Conservation (phyloP, 2,888 invertebrate species). For the Lottia gigantea region DNA sequence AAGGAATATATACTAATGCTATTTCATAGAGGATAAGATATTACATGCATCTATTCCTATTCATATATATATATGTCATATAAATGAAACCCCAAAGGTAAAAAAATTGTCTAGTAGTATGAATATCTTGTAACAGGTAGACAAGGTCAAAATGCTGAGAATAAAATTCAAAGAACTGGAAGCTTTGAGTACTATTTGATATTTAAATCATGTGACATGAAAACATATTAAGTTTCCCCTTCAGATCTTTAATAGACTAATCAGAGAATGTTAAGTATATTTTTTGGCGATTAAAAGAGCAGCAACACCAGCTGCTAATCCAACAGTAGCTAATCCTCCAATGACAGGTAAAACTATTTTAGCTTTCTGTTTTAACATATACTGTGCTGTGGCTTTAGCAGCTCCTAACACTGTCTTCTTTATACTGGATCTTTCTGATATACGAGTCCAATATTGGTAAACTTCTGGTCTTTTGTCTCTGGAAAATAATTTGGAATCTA, state of each 20-base stretch:
- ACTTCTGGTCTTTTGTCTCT: constrained; percentile 42
- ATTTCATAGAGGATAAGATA: too few species aligned
- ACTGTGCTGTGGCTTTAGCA: constrained; percentile 11
- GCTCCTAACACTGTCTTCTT: constrained; percentile 17
- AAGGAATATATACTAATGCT: too few species aligned
- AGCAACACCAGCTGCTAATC: constrained; percentile 25
- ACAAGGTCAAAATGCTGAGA: too few species aligned
- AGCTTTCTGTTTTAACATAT: constrained; percentile 16
- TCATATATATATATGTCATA: too few species aligned
- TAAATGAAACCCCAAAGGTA: too few species aligned
- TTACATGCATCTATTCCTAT: too few species aligned
- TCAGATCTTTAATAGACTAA: not conserved
- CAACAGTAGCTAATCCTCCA: constrained; percentile 24
- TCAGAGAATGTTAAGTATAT: not conserved
- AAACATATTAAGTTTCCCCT: too few species aligned
- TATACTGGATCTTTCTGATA: constrained; percentile 23
- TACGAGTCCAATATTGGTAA: constrained; percentile 34
- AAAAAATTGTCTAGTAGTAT: too few species aligned
- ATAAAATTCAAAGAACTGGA: too few species aligned
- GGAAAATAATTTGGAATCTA: constrained; percentile 39
- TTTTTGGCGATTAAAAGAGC: constrained; percentile 21
- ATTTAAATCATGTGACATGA: too few species aligned
- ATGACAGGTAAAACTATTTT: constrained; percentile 22
- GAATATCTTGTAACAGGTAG: too few species aligned
- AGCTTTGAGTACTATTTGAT: too few species aligned